phyloP scores from a whole-genome alignment of 2,797 vertebrate genomes.

The Trichosurus vulpecula region DNA sequence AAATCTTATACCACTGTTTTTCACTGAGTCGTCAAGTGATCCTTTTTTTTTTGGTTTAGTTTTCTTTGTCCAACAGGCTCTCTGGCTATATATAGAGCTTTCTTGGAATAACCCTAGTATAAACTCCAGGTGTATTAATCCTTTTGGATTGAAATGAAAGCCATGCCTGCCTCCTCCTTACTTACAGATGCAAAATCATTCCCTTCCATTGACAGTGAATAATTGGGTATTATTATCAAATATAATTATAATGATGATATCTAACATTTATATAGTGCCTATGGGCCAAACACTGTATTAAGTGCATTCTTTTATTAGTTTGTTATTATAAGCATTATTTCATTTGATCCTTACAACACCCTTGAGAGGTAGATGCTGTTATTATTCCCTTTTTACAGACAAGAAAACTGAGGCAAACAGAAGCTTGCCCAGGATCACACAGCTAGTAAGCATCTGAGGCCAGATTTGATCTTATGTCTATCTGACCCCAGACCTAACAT shows the following conservation, averaged over 20 bases:
- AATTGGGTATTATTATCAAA: background rate
- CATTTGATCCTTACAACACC: background rate
- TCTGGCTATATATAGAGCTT: background rate
- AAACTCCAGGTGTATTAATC: background rate
- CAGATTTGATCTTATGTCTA: background rate
- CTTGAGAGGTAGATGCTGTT: background rate
- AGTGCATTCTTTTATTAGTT: background rate
- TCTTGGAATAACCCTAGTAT: background rate
- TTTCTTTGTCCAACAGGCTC: background rate
- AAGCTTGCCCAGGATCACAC: background rate
- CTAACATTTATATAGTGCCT: background rate
- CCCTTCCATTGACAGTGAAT: background rate
- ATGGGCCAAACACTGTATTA: background rate
- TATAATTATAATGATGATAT: background rate
- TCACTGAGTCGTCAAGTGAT: background rate
- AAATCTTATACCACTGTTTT: background rate
- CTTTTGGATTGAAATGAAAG: background rate
- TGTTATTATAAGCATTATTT: background rate
- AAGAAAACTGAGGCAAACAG: background rate
- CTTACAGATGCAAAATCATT: background rate
- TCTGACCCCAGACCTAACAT: background rate
- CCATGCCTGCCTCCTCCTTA: background rate
- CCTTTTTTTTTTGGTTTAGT: too few relatives aligned
- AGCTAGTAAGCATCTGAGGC: background rate
- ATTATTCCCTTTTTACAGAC: background rate